Percentiles rank a stretch among this genome's conserved stretches.
phyloP scores from a whole-genome alignment of 2,113 vertebrate species.

The Gymnobelideus leadbeateri region DNA sequence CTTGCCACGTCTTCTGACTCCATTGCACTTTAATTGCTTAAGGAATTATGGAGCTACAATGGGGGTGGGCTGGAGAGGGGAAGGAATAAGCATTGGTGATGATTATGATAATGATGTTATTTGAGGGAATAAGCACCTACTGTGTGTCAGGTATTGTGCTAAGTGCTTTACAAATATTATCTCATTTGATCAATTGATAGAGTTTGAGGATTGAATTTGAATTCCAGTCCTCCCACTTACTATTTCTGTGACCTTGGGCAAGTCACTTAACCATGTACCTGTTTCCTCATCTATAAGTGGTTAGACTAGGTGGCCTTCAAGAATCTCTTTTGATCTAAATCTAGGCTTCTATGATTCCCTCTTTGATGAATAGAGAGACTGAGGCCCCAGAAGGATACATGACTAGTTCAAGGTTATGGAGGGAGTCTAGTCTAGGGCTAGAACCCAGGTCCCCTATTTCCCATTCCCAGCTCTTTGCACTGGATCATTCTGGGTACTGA shows the following conservation, averaged over 20 bases:
- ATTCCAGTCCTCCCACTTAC: conserved; percentile 18
- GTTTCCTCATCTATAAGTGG: conserved; percentile 17
- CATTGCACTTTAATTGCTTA: neutral
- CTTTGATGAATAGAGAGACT: neutral
- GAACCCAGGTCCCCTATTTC: neutral
- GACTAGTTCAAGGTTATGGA: neutral
- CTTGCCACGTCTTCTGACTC: neutral
- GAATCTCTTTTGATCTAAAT: neutral
- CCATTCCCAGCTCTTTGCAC: neutral
- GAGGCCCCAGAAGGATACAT: neutral
- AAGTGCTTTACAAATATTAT: neutral
- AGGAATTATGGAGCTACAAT: neutral
- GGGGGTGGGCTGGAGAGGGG: neutral
- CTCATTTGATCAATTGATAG: neutral
- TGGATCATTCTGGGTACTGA: neutral
- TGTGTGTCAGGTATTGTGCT: neutral
- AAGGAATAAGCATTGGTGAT: neutral
- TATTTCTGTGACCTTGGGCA: conserved; percentile 32
- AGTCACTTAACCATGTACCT: neutral
- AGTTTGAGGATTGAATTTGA: neutral
- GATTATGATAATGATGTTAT: neutral
- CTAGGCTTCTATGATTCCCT: neutral
- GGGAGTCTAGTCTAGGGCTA: neutral
- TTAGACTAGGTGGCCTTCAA: neutral
- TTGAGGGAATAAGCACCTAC: neutral